Conservation (phyloP, 1,140 invertebrate species). For the Nephotettix cincticeps region DNA sequence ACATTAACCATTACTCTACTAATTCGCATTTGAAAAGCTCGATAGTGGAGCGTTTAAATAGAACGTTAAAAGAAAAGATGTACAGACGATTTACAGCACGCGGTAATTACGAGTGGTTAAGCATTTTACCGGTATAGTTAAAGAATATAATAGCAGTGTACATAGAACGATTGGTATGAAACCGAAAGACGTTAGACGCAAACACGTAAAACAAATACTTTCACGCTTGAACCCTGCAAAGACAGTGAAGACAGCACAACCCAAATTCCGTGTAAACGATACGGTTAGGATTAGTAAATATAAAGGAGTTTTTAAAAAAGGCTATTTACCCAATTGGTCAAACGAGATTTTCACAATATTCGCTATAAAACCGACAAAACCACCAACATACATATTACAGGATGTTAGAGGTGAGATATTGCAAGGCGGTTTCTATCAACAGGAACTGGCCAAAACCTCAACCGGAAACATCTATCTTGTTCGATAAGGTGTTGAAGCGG, state of each 20-base stretch:
- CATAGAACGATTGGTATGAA: slow-evolving; percentile 20
- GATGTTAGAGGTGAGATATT: neutral
- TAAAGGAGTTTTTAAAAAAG: slow-evolving; percentile 40
- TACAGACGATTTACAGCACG: slow-evolving; percentile 45
- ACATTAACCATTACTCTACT: slow-evolving; percentile 46
- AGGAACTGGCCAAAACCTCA: neutral
- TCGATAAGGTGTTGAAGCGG: neutral
- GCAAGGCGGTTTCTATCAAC: neutral
- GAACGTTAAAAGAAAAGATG: slow-evolving; percentile 46
- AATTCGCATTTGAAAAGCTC: slow-evolving; percentile 46
- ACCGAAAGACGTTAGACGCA: neutral
- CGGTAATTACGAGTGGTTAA: slow-evolving; percentile 25
- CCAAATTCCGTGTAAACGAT: slow-evolving; percentile 43
- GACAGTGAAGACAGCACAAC: slow-evolving; percentile 42
- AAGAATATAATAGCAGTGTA: slow-evolving; percentile 45
- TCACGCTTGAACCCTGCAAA: slow-evolving; percentile 43
- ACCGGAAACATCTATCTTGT: neutral
- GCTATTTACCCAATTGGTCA: slow-evolving; percentile 42
- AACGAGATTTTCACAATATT: slow-evolving; percentile 42
- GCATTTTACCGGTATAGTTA: slow-evolving; percentile 41
- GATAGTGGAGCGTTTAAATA: slow-evolving; percentile 48
- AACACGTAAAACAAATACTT: neutral
- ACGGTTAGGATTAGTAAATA: slow-evolving; percentile 41
- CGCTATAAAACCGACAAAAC: slow-evolving; percentile 17
- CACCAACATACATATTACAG: slow-evolving; percentile 16